Percentiles rank a stretch among this genome's conserved stretches.
These are phyloP conservation scores for Germaria angustata DNA, from an alignment of 2,888 invertebrate species.

Conservation along the genomic window DNA sequence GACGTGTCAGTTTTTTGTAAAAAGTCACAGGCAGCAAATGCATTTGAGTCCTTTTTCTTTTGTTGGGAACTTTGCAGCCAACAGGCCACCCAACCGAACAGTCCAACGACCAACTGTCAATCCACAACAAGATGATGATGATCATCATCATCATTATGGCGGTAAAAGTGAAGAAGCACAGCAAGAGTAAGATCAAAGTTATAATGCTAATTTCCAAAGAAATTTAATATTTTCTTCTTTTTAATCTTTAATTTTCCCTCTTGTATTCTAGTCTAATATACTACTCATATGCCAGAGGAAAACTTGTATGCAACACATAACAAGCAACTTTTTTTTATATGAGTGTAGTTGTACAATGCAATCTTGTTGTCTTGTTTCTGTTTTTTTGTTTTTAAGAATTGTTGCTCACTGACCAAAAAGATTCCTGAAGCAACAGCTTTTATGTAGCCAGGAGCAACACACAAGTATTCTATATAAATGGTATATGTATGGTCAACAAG, in stretches of 20 bases:
- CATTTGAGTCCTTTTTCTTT: conserved; percentile 35
- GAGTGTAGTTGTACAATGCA: background rate
- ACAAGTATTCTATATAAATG: background rate
- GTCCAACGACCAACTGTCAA: conserved; percentile 11
- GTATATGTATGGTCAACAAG: background rate
- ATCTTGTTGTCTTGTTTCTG: background rate
- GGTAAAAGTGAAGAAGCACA: conserved; percentile 18
- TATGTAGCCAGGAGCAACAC: conserved; percentile 8
- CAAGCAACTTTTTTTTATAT: background rate
- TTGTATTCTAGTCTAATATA: conserved; percentile 1
- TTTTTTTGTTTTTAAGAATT: conserved; percentile 1
- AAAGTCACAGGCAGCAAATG: conserved; percentile 47
- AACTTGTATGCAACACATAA: conserved; percentile 7
- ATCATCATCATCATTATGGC: background rate
- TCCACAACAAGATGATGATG: conserved; percentile 10
- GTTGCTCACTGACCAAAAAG: conserved; percentile 31
- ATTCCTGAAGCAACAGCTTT: conserved; percentile 44
- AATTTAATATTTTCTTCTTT: conserved; percentile 36
- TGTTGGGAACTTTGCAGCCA: conserved; percentile 47
- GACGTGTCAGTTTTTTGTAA: conserved; percentile 48
- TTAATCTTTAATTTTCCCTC: background rate
- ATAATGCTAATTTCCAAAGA: conserved; percentile 37
- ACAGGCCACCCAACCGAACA: conserved; percentile 31
- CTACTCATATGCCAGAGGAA: conserved; percentile 9
- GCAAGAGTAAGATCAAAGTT: conserved; percentile 10